These are phyloP conservation scores for Saguinus midas DNA, from an alignment of 2,113 vertebrate species.

Conservation along the genomic window DNA sequence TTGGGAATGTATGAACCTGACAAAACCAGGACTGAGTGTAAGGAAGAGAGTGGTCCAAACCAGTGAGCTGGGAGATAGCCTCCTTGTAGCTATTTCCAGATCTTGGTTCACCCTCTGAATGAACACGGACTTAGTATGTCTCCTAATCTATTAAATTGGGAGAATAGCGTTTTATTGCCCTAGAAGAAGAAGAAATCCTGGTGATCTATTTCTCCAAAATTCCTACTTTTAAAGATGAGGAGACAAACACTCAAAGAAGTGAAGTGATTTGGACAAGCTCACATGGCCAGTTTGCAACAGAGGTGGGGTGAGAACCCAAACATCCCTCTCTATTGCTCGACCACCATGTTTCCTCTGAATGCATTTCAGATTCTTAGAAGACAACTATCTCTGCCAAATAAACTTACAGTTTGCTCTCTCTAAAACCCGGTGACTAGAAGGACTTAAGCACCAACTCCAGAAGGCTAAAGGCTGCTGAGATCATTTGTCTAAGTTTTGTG, in stretches of 20 bases:
- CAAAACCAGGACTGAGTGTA: neutral
- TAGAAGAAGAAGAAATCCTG: neutral
- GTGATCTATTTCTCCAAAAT: neutral
- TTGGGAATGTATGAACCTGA: accelerated
- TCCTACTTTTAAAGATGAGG: neutral
- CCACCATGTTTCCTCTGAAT: neutral
- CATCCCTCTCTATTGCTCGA: neutral
- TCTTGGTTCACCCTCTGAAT: neutral
- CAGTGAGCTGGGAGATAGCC: accelerated
- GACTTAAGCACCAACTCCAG: neutral
- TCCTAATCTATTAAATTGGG: neutral
- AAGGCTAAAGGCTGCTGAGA: neutral
- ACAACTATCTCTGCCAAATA: neutral
- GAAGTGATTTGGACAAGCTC: neutral
- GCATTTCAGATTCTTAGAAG: neutral
- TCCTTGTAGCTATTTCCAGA: accelerated
- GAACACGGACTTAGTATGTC: neutral
- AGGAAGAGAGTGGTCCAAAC: neutral
- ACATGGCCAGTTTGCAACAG: neutral
- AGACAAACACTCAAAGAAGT: neutral
- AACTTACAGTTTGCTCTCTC: neutral
- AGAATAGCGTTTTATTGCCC: neutral
- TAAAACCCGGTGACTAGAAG: neutral
- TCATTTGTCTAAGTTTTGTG: neutral
- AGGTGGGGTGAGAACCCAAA: neutral